Evolutionary conservation across 2,888 invertebrate genomes (phyloP).

Genomic region (Diloba caeruleocephala): DNA sequence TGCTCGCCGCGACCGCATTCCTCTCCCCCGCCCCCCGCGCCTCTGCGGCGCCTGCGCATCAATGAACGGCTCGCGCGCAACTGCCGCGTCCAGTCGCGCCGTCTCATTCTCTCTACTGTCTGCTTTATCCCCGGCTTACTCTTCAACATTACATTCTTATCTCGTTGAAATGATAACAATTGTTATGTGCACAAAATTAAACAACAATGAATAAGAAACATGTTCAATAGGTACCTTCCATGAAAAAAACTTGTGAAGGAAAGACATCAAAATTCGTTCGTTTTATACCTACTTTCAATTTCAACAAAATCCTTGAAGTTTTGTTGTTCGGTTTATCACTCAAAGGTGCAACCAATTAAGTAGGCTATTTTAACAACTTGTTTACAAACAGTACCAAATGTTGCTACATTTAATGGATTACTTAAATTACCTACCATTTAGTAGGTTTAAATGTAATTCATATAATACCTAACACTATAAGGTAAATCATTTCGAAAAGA

Average conservation of each 20-base stretch:
- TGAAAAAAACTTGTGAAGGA: constrained; percentile 4
- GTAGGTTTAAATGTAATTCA: too few species aligned
- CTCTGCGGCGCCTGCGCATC: constrained; percentile 84
- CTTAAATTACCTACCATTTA: too few species aligned
- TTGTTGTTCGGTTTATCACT: constrained; percentile 21
- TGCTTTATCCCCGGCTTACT: constrained; percentile 55
- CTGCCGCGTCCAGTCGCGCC: constrained; percentile 72
- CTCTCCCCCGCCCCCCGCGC: constrained; percentile 75
- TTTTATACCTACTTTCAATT: constrained; percentile 46
- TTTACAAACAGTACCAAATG: too few species aligned
- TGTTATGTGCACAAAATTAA: constrained; percentile 30
- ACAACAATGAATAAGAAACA: constrained; percentile 22
- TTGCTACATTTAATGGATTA: too few species aligned
- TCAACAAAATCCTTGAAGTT: constrained; percentile 37
- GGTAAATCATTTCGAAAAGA: too few species aligned
- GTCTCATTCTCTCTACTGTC: constrained; percentile 71
- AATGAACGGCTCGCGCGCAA: constrained; percentile 86
- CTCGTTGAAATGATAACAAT: constrained; percentile 33
- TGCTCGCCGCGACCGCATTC: constrained; percentile 89
- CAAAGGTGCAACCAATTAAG: too few species aligned
- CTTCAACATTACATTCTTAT: constrained; percentile 38
- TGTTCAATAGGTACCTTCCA: neutral
- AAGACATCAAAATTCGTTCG: constrained; percentile 17
- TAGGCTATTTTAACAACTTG: too few species aligned
- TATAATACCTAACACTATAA: too few species aligned